Conservation (phyloP, 92 coral and sea anemone genomes). For the Actinernus sp. region DNA sequence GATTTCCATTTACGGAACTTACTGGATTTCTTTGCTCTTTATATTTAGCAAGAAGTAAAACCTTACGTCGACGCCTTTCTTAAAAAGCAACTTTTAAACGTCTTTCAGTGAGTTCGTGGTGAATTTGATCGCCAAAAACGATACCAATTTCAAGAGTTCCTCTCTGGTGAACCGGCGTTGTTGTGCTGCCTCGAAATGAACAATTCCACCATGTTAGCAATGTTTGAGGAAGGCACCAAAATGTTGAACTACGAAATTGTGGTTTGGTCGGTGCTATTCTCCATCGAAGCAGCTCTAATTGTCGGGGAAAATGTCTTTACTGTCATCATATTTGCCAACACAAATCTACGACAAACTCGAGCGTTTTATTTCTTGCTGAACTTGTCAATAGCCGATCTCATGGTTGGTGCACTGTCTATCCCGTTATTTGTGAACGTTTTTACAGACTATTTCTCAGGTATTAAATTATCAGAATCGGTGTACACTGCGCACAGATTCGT, state of each 20-base stretch:
- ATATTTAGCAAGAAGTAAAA: too few species aligned
- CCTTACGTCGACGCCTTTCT: too few species aligned
- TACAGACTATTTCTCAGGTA: conserved; percentile 28
- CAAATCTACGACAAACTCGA: conserved; percentile 42
- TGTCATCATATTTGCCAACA: conserved; percentile 36
- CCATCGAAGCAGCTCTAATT: conserved; percentile 34
- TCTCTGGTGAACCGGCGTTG: too few species aligned
- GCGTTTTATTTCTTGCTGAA: conserved; percentile 57
- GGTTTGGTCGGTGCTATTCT: conserved; percentile 50
- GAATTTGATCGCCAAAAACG: too few species aligned
- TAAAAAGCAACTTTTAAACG: too few species aligned
- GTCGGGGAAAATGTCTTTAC: conserved; percentile 40
- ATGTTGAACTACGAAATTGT: conserved; percentile 13
- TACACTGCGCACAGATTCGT: conserved; percentile 18
- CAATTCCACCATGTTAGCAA: neutral
- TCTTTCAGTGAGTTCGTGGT: too few species aligned
- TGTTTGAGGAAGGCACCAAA: neutral
- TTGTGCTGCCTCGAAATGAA: too few species aligned
- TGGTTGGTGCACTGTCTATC: conserved; percentile 51
- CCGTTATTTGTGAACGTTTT: conserved; percentile 54
- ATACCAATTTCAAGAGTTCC: too few species aligned
- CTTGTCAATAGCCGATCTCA: conserved; percentile 55
- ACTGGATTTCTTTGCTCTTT: too few species aligned
- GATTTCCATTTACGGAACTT: too few species aligned
- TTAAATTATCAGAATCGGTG: conserved; percentile 4